Evolutionary conservation across 2,888 invertebrate genomes (phyloP).

Genomic region (Drosophila rellima): DNA sequence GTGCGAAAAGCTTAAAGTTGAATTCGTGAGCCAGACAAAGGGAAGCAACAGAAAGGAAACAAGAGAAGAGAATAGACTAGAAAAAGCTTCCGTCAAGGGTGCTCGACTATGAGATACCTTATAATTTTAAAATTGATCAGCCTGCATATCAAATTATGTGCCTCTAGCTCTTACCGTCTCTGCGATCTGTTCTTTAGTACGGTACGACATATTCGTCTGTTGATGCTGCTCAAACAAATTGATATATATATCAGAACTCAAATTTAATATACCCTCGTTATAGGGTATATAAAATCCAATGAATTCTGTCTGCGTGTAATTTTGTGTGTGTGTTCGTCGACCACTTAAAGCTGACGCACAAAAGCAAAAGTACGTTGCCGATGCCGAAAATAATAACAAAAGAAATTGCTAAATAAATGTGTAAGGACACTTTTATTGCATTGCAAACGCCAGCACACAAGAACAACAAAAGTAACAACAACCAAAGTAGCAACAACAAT

Average conservation of each 20-base stretch:
- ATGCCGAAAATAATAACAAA: constrained; percentile 78
- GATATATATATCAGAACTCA: not conserved
- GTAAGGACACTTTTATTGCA: constrained; percentile 81
- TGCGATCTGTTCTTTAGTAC: not conserved
- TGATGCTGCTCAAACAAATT: not conserved
- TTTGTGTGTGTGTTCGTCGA: constrained; percentile 24
- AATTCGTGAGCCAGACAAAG: constrained; percentile 24
- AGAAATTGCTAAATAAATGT: constrained; percentile 82
- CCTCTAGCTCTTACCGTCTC: not conserved
- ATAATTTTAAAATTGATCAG: too few relatives aligned
- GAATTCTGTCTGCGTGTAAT: constrained; percentile 42
- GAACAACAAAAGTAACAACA: constrained; percentile 31
- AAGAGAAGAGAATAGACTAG: not conserved
- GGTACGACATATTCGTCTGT: too few relatives aligned
- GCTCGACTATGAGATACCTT: not conserved
- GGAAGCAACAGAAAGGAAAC: constrained; percentile 8
- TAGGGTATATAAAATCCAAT: constrained; percentile 38
- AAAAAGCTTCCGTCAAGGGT: not conserved
- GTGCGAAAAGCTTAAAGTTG: constrained; percentile 60
- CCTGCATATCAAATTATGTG: not conserved
- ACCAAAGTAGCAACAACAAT: constrained; percentile 57
- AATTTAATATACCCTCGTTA: not conserved
- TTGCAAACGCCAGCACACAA: constrained; percentile 58
- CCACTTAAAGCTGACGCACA: constrained; percentile 71
- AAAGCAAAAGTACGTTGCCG: constrained; percentile 55